Conservation (phyloP, 2,113 vertebrate species). For the Lamprotornis superbus region DNA sequence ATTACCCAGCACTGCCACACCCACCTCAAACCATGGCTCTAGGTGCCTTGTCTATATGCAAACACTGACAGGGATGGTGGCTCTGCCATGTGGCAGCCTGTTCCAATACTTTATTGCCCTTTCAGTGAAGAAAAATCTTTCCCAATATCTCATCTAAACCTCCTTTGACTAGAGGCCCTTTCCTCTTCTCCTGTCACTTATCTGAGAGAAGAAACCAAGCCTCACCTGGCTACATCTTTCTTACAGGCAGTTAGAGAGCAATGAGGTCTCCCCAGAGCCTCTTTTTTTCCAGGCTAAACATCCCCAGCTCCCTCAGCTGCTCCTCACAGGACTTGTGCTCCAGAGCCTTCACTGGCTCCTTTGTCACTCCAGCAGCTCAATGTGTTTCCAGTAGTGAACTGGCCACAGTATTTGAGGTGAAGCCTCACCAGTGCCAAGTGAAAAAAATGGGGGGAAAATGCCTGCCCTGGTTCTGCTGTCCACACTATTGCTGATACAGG, state of each 20-base stretch:
- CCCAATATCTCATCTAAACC: not conserved
- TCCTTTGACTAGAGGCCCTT: not conserved
- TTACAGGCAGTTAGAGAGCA: no score
- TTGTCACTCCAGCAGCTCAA: not conserved
- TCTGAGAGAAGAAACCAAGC: no score
- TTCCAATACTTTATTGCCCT: not conserved
- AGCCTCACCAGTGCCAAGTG: not conserved
- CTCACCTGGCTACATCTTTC: no score
- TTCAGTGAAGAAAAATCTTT: not conserved
- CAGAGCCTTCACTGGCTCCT: not conserved
- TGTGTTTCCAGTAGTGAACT: not conserved
- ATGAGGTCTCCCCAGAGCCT: no score
- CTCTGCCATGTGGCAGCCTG: not conserved
- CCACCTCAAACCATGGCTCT: not conserved
- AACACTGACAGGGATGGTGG: not conserved
- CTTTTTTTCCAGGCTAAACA: no score
- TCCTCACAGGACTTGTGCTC: no score
- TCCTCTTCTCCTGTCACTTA: not conserved
- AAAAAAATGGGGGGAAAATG: rapidly evolving
- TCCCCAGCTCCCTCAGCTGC: no score
- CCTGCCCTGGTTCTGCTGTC: not conserved
- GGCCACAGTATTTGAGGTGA: rapidly evolving
- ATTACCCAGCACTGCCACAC: not conserved
- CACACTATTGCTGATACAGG: not conserved
- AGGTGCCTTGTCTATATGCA: not conserved